Base-by-base conservation (phyloP, 2,797 vertebrate species). In the Pyrrhura leucotis region DNA sequence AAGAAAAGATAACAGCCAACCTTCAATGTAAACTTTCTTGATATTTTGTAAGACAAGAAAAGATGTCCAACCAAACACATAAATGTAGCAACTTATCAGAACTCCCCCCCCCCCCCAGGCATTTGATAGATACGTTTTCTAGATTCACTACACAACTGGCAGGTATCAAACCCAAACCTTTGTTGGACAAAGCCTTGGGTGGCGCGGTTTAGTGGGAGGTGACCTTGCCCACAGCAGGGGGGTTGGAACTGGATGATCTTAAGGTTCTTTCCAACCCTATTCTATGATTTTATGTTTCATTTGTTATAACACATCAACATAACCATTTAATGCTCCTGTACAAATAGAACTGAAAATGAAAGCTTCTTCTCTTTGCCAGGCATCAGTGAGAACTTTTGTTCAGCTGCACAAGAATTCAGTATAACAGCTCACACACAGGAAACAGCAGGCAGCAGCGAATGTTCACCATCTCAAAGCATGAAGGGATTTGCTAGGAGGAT, bases 401-500 rank as follows among this genome's bases (percentile, higher is more conserved):
- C 71, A 86, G 91, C 91, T 79, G 69, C 88, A 95, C 74, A 93
- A 95, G 76, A 94, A 95, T 84, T 96, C 74, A 73, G 77, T 44
- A 62, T 42, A 96, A 65, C 62, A 94, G 69, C 67, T 76, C 59
- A 66, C 67, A 66, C 62, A 22, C 89, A 78, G 76, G 81, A 96
- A 94, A 53, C 88, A 93, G 94, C 0, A 15, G 56, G 63, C 69
- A 82, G 89, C 76, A 53, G 83, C 9, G 3, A 93, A 40, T 16
- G 76, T n/a, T 92, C 16, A 1, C 89, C 79, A 78, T 73, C 89
- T 47, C 79, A 33, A 65, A 96, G 95, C 80, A 90, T 2, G 74
- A 74, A 86, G 79, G 94, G 89, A 94, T 96, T 96, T 97, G 77
- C 83, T 93, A 82, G 88, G 80, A 83, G 96, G 96, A 96, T 97